Base-by-base conservation (phyloP, 2,797 vertebrate genomes). In the Gorsachius magnificus region DNA sequence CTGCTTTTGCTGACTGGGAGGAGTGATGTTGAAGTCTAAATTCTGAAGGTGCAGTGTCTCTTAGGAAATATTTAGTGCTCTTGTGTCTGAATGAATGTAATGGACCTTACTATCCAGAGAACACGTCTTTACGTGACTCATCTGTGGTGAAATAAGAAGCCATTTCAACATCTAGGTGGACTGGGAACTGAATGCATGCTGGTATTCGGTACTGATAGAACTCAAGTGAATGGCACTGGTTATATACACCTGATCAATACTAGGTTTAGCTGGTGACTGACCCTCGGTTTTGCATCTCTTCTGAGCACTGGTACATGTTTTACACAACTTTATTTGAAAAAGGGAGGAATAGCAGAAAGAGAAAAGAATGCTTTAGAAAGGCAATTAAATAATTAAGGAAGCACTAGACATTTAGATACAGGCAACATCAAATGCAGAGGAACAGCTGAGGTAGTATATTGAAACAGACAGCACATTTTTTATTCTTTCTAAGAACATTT, bases 391-490 rank as follows among this genome's bases (percentile, higher is more conserved):
- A 77, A 89, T 83, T 79, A 82, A 96, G 69, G 80, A 24, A 60
- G 77, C 83, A 91, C 89, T 82, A 91, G 87, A 45, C 58, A 10
- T 90, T 80, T 75, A 83, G 87, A 70, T 60, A 45, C 29, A 76
- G 84, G 71, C 66, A 81, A 24, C 50, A 80, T 83, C 54, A 96
- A 94, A 83, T 82, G 83, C 66, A 82, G 50, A 79, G 66, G 64
- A 78, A 58, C 56, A 65, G 72, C 88, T 89, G 94, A 83, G 88
- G 58, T 54, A 45, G 25, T 86, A 4, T 80, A 96, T 96, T 97
- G 96, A 89, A 97, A 75, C 36, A 94, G 97, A 94, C 92, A 96
- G 89, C 57, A 84, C 79, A 75, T 90, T 95, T 94, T 96, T 97
- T 95, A 95, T 97, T 95, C 75, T 83, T 92, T 93, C 78, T 78